Base-by-base conservation (phyloP, 2,797 vertebrate species). In the Lacerta bilineata region DNA sequence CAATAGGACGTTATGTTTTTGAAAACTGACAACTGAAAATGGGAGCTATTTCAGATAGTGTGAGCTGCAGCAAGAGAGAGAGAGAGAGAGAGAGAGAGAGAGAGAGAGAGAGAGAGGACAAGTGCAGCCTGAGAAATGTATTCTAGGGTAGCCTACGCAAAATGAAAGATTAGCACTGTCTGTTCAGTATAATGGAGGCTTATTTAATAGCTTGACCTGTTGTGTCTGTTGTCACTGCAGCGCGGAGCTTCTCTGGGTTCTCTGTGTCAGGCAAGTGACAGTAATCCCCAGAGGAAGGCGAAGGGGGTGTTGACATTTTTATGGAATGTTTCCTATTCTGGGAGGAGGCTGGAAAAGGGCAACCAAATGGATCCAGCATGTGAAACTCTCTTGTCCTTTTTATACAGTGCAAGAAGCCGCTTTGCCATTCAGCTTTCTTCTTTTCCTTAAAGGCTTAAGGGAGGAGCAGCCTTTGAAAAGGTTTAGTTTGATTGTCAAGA, bases 401-500 rank as follows among this genome's bases (percentile, higher is more conserved):
- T 76, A 3, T n/a, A 0, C 0, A 0, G 20, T 55, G 2, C 50
- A 93, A 93, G 0, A 5, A 88, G 66, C 79, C 79, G 18, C 90
- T 84, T 76, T 50, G 7, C 69, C 1, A 0, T 59, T 76, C 80
- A 77, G 36, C 55, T 10, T 0, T 50, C 88, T 81, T 76, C 50
- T 55, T 55, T 55, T 55, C 50, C 17, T 36, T 81, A 33, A 84
- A 29, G 25, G 0, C 93, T 88, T 90, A 33, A 91, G 85, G 88
- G 55, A 64, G 88, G 72, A 88, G 66, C 15, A n/a, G 11, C 50
- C 89, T 93, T 94, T 93, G 8, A 29, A 87, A 91, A 83, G 84
- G 75, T 91, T 95, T 88, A 78, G 79, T 85, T 91, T 93, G 94
- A 93, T 90, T 87, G 91, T 94, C 68, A 18, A 88, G 87, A 93